phyloP scores from a whole-genome alignment of 2,797 vertebrate genomes.

The Silurus aristotelis region DNA sequence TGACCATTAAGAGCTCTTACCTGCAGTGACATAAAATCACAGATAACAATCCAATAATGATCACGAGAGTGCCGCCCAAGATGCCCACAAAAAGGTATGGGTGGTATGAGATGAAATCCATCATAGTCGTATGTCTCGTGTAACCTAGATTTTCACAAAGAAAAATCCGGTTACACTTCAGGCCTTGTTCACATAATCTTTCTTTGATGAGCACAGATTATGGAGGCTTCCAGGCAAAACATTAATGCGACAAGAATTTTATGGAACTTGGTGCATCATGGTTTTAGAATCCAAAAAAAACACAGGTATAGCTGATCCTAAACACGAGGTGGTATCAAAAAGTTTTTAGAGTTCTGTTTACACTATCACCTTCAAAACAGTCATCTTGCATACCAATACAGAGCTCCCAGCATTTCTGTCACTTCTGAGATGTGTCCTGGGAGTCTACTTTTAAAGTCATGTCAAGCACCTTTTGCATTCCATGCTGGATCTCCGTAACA shows the following conservation, averaged over 20 bases:
- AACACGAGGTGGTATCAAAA: neutral
- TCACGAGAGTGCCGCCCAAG: conserved; percentile 83
- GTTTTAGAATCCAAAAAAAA: neutral
- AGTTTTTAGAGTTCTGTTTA: too few species aligned
- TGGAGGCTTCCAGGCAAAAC: neutral
- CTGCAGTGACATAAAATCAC: conserved; percentile 81
- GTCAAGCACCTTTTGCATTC: too few species aligned
- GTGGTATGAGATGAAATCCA: conserved; percentile 87
- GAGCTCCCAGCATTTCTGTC: too few species aligned
- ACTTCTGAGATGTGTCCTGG: too few species aligned
- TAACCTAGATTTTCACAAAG: conserved; percentile 67
- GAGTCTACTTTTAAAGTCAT: too few species aligned
- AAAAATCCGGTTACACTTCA: conserved; percentile 49
- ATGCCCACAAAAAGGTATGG: conserved; percentile 87
- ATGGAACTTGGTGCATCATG: neutral
- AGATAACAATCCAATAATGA: conserved; percentile 84
- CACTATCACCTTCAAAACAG: too few species aligned
- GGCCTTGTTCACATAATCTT: neutral
- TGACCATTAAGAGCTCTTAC: conserved; percentile 62
- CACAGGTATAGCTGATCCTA: neutral
- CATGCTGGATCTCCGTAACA: too few species aligned
- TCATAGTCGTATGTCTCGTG: conserved; percentile 63
- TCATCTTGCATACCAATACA: too few species aligned
- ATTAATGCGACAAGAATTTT: neutral
- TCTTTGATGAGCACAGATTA: neutral